A percentile compares a stretch with the other conserved stretches of the same genome.
phyloP scores from a whole-genome alignment of 2,797 vertebrate species.

The Basileuterus tristriatus region DNA sequence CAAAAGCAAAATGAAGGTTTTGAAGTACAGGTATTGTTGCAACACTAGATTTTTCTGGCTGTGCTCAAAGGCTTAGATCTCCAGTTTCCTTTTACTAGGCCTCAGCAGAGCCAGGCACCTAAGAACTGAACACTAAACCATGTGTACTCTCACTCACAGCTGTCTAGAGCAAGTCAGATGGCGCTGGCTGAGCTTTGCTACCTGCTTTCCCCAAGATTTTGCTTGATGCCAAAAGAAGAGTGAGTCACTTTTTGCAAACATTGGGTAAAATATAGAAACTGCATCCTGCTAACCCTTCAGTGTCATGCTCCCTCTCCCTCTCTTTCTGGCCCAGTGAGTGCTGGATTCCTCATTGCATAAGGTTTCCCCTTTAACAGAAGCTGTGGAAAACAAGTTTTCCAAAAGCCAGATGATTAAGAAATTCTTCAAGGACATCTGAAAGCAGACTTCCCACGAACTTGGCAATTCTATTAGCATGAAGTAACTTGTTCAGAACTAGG shows the following conservation, averaged over 20 bases:
- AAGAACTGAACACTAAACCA: neutral
- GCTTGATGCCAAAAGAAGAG: neutral
- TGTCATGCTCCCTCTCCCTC: accelerated
- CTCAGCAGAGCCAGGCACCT: neutral
- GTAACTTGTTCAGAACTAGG: neutral
- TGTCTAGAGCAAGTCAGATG: neutral
- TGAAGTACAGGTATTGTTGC: neutral
- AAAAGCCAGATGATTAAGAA: slow-evolving; percentile 4
- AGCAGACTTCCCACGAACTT: neutral
- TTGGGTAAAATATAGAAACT: neutral
- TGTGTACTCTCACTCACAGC: neutral
- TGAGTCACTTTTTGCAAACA: neutral
- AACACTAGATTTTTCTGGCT: neutral
- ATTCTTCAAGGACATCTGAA: slow-evolving; percentile 6
- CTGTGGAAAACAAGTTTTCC: slow-evolving; percentile 6
- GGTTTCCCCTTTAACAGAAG: slow-evolving; percentile 4
- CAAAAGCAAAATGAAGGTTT: neutral
- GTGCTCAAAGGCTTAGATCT: neutral
- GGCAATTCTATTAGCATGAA: neutral
- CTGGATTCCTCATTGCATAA: neutral
- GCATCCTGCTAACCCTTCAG: neutral
- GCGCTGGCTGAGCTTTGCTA: neutral
- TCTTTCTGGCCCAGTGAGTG: neutral
- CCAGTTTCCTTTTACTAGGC: neutral
- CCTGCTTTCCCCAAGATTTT: neutral